Evolutionary conservation across 35 echinoderm and acorn worm genomes (phyloP), one percentile per base, ranked within the genome.

Genomic region (Hemicentrotus pulcherrimus): DNA sequence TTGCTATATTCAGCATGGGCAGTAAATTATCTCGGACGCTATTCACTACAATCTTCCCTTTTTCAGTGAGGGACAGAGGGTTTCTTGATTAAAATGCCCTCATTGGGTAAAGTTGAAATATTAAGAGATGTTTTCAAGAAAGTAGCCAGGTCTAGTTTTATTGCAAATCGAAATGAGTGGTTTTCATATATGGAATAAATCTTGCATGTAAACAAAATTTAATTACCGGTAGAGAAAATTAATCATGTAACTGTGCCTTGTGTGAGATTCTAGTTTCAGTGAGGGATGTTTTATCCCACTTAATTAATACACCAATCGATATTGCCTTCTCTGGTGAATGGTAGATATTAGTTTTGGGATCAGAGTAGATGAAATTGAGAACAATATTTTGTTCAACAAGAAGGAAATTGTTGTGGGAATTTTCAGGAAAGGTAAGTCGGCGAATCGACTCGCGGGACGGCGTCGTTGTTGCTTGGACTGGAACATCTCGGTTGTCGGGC

Each of bases 401-500:
- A 47, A 41, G 32, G 12, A 90, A 90, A 86, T 33, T 30, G 86
- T 41, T 90, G 46, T 41, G 88, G 32, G 88, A 90, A 90, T 90
- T n/a, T 90, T 90, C 9, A 32, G 47, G 48, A 46, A 90, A 90
- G 12, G 88, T 90, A 90, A 90, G 88, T 45, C 88, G 0, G 91
- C 32, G 41, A 93, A 93, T 93, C 91, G 46, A 93, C 32, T 46
- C 91, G 46, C 10, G 46, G 18, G n/a, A 93, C 58, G 48, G 12
- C 50, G 91, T 46, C 48, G 24, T 93, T n/a, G 15, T 89, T 2
- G 9, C 11, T 30, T 33, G 1, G 86, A 89, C 32, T 47, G 32
- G 88, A 45, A 47, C 31, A 90, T 90, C 32, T 90, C 32, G 19
- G 32, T 33, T 90, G 88, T 58, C 4, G 91, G 91, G 91, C 91